A percentile compares a stretch with the other conserved stretches of the same genome.
These are phyloP conservation scores for Hippocampus comes DNA, from an alignment of 2,113 vertebrate species.

Conservation along the genomic window DNA sequence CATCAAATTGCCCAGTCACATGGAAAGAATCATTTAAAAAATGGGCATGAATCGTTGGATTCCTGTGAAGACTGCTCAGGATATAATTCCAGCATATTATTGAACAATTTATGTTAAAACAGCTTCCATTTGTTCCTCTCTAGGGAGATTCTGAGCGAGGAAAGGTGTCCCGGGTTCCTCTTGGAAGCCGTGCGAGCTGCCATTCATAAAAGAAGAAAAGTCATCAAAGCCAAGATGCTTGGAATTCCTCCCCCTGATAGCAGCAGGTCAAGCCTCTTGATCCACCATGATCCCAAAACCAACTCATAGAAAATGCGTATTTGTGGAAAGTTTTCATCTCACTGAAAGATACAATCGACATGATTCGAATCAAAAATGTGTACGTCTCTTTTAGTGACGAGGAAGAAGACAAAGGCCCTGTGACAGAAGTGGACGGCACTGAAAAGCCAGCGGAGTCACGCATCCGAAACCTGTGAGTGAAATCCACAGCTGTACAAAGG, in stretches of 20 bases:
- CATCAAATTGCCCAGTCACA: too few species aligned
- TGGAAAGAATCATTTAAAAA: neutral
- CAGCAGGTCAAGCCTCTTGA: conserved; percentile 74
- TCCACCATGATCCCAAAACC: neutral
- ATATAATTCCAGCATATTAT: neutral
- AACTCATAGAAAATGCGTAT: neutral
- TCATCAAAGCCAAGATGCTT: conserved; percentile 96
- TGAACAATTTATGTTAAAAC: neutral
- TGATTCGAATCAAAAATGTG: neutral
- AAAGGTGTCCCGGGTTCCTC: conserved; percentile 82
- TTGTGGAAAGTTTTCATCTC: neutral
- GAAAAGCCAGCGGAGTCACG: conserved; percentile 80
- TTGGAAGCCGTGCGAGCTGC: conserved; percentile 82
- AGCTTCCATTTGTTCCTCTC: neutral
- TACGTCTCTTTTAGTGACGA: conserved; percentile 75
- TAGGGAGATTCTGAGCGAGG: conserved; percentile 89
- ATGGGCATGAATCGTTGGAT: neutral
- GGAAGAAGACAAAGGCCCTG: conserved; percentile 78
- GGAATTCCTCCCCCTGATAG: conserved; percentile 77
- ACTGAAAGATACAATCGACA: neutral
- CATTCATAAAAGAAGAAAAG: conserved; percentile 82
- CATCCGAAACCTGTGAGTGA: conserved; percentile 87
- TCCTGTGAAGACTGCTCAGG: neutral
- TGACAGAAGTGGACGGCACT: conserved; percentile 56
- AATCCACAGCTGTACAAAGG: neutral